Percentiles rank a stretch among this genome's conserved stretches.
Conservation (phyloP, 2,888 invertebrate genomes). For the Lobophora halterata region DNA sequence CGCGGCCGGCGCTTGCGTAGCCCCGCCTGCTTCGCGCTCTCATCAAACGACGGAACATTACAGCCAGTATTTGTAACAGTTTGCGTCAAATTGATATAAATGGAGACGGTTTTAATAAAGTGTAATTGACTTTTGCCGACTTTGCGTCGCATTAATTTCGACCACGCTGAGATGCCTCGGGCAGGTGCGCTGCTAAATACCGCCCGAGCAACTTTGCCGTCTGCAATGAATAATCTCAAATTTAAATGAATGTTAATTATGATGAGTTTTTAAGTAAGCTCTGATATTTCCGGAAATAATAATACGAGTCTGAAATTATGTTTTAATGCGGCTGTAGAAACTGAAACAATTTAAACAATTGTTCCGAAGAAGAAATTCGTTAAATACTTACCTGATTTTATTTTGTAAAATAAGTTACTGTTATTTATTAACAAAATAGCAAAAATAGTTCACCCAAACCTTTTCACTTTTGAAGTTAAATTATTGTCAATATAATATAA, state of each 20-base stretch:
- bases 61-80: constrained; percentile 81
- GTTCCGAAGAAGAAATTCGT: too few species aligned
- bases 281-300: constrained; percentile 50
- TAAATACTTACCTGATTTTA: too few species aligned
- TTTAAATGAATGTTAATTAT: constrained; percentile 77
- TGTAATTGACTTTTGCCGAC: constrained; percentile 81
- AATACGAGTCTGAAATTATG: constrained; percentile 36
- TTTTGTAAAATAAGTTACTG: too few species aligned
- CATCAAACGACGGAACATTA: constrained; percentile 78
- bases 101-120: constrained; percentile 81
- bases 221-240: constrained; percentile 72
- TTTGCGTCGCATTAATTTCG: constrained; percentile 79
- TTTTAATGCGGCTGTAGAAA: constrained; percentile 8
- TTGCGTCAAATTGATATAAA: constrained; percentile 82
- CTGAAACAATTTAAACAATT: not conserved
- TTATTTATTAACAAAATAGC: too few species aligned
- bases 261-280: constrained; percentile 66
- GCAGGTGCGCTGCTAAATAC: constrained; percentile 77
- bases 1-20: constrained; percentile 73
- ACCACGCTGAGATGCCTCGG: constrained; percentile 76
- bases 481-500: too few species aligned
- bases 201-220: constrained; percentile 66
- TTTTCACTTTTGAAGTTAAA: too few species aligned
- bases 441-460: too few species aligned
- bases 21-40: constrained; percentile 67